Percentiles rank a stretch among this genome's conserved stretches.
Evolutionary conservation across 2,113 vertebrate species (phyloP).

Genomic region (Odontesthes bonariensis): DNA sequence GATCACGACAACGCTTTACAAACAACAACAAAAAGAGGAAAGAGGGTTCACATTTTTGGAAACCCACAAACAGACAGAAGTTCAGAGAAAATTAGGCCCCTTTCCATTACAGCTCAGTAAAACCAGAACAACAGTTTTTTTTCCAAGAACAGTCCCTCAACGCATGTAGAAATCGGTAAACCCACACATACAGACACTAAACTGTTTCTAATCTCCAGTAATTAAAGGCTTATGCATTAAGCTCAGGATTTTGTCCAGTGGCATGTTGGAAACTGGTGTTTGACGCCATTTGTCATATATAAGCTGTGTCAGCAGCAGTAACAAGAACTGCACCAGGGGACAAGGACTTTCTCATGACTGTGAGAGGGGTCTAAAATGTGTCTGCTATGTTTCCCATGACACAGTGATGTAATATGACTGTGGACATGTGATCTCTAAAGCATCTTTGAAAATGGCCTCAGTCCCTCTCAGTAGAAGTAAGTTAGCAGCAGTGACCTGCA

Average conservation of each 20-base stretch:
- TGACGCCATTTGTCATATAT: background rate
- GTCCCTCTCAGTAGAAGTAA: background rate
- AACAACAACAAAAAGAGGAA: background rate
- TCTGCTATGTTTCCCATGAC: conserved; percentile 14
- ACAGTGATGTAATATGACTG: conserved; percentile 10
- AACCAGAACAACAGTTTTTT: conserved; percentile 14
- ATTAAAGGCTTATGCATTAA: conserved; percentile 1
- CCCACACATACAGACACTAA: conserved; percentile 5
- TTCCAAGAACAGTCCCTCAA: background rate
- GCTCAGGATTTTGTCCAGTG: background rate
- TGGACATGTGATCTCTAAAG: conserved; percentile 16
- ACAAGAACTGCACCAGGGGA: background rate
- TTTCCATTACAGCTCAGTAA: conserved; percentile 8
- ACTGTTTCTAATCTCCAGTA: conserved; percentile 7
- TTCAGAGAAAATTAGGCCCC: conserved; percentile 14
- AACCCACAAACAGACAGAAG: conserved; percentile 36
- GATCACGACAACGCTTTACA: conserved; percentile 18
- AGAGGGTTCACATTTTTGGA: conserved; percentile 1
- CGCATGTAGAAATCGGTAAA: background rate
- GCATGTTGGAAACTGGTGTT: background rate
- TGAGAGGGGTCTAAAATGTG: conserved; percentile 11
- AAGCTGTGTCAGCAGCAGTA: background rate
- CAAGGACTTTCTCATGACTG: conserved; percentile 39
- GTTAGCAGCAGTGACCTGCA: background rate
- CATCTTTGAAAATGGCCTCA: background rate